Percentiles rank a stretch among this genome's conserved stretches.
These are phyloP conservation scores for Cardiocondyla obscurior DNA, from an alignment of 1,140 invertebrate genomes.

Conservation along the genomic window DNA sequence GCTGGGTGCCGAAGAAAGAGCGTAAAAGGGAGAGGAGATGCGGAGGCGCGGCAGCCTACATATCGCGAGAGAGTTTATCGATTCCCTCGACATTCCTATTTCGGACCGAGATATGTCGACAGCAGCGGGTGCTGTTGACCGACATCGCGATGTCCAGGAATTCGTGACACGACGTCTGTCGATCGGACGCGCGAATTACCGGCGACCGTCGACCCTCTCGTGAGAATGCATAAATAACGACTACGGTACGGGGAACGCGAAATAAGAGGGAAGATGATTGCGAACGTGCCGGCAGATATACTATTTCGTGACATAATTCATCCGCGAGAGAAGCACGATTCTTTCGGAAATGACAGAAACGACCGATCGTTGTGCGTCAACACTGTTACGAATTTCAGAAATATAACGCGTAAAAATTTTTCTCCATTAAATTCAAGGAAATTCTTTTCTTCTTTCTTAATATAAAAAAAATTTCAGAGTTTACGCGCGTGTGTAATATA, in stretches of 20 bases:
- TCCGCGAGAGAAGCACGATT: neutral
- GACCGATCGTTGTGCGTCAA: neutral
- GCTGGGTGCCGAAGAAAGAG: constrained; percentile 24
- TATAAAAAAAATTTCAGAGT: neutral
- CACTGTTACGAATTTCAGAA: neutral
- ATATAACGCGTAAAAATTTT: neutral
- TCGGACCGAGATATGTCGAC: constrained; percentile 54
- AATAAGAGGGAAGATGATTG: constrained; percentile 19
- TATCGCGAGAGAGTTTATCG: constrained; percentile 50
- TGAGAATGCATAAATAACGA: constrained; percentile 51
- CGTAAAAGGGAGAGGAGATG: constrained; percentile 6
- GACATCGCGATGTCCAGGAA: constrained; percentile 57
- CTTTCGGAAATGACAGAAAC: neutral
- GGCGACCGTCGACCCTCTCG: constrained; percentile 18
- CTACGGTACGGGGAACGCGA: neutral
- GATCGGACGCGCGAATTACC: constrained; percentile 39
- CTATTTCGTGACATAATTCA: neutral
- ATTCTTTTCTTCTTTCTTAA: neutral
- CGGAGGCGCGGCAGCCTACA: constrained; percentile 31
- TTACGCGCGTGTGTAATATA: neutral
- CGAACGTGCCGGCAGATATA: neutral
- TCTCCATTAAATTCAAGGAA: neutral
- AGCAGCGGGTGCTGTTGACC: constrained; percentile 50
- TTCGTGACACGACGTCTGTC: constrained; percentile 52
- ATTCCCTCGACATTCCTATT: constrained; percentile 57